These are phyloP conservation scores for Sus scrofa DNA, from an alignment of 2,113 vertebrate genomes.

Conservation along the genomic window DNA sequence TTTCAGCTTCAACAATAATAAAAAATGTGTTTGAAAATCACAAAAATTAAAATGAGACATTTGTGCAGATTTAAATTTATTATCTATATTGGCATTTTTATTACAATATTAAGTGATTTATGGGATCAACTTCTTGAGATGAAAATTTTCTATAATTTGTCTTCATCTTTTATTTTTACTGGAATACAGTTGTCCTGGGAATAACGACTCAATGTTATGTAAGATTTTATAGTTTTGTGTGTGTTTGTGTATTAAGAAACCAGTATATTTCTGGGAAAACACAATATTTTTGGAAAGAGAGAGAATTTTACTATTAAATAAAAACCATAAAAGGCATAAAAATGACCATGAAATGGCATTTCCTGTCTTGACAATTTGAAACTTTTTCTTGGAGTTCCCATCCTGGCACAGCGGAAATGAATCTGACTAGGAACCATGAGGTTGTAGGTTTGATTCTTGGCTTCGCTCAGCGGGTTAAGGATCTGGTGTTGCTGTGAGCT, in stretches of 20 bases:
- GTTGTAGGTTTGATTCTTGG: too few species aligned
- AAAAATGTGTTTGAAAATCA: conserved; percentile 5
- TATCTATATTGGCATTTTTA: conserved; percentile 16
- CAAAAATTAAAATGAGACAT: conserved; percentile 1
- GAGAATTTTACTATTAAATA: background rate
- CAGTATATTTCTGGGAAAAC: conserved; percentile 23
- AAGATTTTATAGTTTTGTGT: background rate
- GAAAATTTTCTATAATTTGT: background rate
- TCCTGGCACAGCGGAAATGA: too few species aligned
- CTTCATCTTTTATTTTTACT: conserved; percentile 56
- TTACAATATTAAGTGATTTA: conserved; percentile 30
- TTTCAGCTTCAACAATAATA: background rate
- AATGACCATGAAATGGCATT: conserved; percentile 18
- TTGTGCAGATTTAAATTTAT: background rate
- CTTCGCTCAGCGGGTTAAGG: too few species aligned
- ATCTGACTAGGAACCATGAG: too few species aligned
- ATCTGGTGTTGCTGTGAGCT: too few species aligned
- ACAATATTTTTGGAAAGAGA: background rate
- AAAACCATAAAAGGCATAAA: conserved; percentile 11
- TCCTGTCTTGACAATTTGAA: background rate
- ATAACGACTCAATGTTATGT: background rate
- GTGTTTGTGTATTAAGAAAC: background rate
- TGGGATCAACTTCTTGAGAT: background rate
- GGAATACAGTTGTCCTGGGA: background rate
- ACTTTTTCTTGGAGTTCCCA: too few species aligned